Conservation (phyloP, 2,888 invertebrate species). For the Meiosimyza decipiens region DNA sequence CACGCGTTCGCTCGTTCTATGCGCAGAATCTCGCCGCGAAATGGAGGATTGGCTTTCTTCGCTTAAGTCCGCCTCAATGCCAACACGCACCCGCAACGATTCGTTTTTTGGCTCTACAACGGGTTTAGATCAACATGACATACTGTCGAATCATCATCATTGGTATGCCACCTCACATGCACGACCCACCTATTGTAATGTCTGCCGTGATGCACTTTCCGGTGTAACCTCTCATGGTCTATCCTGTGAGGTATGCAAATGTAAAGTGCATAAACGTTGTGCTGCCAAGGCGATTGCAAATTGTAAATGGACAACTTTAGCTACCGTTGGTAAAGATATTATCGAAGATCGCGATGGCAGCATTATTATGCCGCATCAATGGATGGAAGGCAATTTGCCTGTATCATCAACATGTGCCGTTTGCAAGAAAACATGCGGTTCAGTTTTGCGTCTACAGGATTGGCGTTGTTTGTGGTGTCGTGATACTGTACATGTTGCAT, state of each 20-base stretch:
- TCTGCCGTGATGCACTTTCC: slow-evolving; percentile 91
- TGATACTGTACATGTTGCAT: slow-evolving; percentile 90
- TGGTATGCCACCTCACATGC: slow-evolving; percentile 96
- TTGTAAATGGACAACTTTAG: slow-evolving; percentile 98
- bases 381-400: slow-evolving; percentile 97
- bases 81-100: slow-evolving; percentile 65
- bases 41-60: slow-evolving; percentile 95
- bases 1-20: slow-evolving; percentile 80
- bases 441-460: slow-evolving; percentile 93
- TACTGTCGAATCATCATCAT: slow-evolving; percentile 77
- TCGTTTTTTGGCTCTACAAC: slow-evolving; percentile 63
- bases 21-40: slow-evolving; percentile 82
- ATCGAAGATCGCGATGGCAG: slow-evolving; percentile 93
- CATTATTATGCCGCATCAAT: slow-evolving; percentile 96
- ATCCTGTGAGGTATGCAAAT: slow-evolving; percentile 97
- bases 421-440: slow-evolving; percentile 97
- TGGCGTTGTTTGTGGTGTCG: slow-evolving; percentile 98
- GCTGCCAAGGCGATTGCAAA: slow-evolving; percentile 91
- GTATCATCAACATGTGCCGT: slow-evolving; percentile 92
- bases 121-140: slow-evolving; percentile 71
- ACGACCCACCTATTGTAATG: slow-evolving; percentile 96
- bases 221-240: slow-evolving; percentile 96
- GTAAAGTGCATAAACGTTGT: slow-evolving; percentile 96
- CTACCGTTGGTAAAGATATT: slow-evolving; percentile 93
- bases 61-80: slow-evolving; percentile 77